Conservation (phyloP, 2,888 invertebrate species). For the Plebejus argus region DNA sequence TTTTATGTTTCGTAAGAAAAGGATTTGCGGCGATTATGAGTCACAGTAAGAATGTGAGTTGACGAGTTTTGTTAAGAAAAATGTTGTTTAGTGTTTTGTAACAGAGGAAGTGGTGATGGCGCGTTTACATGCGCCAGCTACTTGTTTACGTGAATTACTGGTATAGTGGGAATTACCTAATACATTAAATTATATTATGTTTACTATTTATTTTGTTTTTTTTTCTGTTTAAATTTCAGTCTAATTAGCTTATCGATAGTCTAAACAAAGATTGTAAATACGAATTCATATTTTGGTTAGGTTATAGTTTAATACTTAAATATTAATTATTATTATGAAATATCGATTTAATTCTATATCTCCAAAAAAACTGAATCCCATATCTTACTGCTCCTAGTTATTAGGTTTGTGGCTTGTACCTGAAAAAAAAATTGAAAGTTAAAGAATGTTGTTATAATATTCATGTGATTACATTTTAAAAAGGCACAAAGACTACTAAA, state of each 20-base stretch:
- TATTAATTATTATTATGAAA: too few species aligned
- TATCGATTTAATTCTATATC: too few species aligned
- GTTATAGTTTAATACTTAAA: too few species aligned
- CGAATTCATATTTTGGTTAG: too few species aligned
- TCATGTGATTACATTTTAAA: too few species aligned
- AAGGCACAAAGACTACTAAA: not conserved
- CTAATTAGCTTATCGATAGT: too few species aligned
- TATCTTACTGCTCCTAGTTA: not conserved
- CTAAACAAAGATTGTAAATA: too few species aligned
- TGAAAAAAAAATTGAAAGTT: not conserved
- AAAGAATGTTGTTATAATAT: not conserved
- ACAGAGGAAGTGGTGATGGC: slow-evolving; percentile 53
- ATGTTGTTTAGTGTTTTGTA: slow-evolving; percentile 56
- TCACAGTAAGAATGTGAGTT: slow-evolving; percentile 52
- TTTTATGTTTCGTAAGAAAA: slow-evolving; percentile 42
- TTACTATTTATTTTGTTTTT: too few species aligned
- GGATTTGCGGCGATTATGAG: slow-evolving; percentile 44
- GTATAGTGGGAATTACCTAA: not conserved
- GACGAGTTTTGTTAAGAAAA: slow-evolving; percentile 59
- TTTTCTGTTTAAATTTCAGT: not conserved
- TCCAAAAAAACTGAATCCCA: not conserved
- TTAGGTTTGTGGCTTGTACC: not conserved
- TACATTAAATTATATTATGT: not conserved
- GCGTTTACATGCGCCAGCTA: slow-evolving; percentile 41
- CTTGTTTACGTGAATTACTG: not conserved